phyloP scores from a whole-genome alignment of 2,797 vertebrate species.

The Strix occidentalis region DNA sequence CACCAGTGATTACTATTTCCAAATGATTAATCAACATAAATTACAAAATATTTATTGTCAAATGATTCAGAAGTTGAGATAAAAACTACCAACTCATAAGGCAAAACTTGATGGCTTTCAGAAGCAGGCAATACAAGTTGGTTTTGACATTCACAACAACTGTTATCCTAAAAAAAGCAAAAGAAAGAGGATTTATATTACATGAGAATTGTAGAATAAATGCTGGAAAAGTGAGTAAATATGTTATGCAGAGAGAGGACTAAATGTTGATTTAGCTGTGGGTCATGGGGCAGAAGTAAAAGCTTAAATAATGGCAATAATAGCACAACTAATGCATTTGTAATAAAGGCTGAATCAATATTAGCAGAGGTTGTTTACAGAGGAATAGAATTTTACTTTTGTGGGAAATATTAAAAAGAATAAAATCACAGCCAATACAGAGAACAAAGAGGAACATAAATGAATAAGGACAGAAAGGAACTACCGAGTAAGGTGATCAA shows the following conservation, averaged over 20 bases:
- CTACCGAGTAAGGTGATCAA: not conserved
- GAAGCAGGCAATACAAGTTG: not conserved
- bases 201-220: not conserved
- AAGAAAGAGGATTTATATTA: not conserved
- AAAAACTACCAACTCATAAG: not conserved
- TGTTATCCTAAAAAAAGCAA: not conserved
- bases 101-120: not conserved
- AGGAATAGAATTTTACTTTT: not conserved
- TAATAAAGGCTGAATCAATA: not conserved
- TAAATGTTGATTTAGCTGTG: not conserved
- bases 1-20: not conserved
- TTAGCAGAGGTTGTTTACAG: not conserved
- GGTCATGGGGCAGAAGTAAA: not conserved
- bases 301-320: not conserved
- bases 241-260: not conserved
- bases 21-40: not conserved
- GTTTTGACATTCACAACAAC: not conserved
- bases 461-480: not conserved
- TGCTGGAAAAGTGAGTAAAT: not conserved
- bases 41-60: not conserved
- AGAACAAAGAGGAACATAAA: not conserved
- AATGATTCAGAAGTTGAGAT: not conserved
- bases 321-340: not conserved
- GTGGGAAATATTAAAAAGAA: not conserved
- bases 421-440: not conserved